Evolutionary conservation across 2,888 invertebrate genomes (phyloP), one percentile per base, ranked within the genome.

Genomic region (Ophion costatus): DNA sequence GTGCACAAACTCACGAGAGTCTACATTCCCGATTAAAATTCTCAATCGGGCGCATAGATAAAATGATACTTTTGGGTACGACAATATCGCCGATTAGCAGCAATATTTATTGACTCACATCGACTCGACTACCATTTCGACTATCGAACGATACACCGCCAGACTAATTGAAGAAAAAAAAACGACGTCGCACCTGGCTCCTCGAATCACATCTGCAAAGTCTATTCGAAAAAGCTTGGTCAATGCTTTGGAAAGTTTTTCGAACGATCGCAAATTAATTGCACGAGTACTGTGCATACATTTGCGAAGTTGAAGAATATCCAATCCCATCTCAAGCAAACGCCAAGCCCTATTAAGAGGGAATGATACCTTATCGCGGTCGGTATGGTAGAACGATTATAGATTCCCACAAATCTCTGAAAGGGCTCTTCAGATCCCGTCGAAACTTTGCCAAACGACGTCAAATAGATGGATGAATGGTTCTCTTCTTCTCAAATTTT

Each of bases 211-310:
- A 42, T 64, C 74, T 74, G 10, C 17, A 10, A 20, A 11, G n/a
- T 70, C 4, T 42, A n/a, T 42, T 14, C 14, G 14, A 29, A 70
- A 75, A 76, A 81, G 63, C 70, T 74, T 22, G 14, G 42, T 9
- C 71, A 59, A 66, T 51, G 17, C 67, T 14, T 42, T 69, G 33
- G 63, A 84, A 84, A 84, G 56, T 77, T 80, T 84, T 75, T 20
- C 63, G 66, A 51, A 78, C 51, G 42, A 70, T 80, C 64, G 75
- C 22, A 66, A 76, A 80, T 76, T 76, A n/a, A 70, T 70, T 61
- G 22, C 10, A 69, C 57, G 57, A 17, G 38, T 38, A 56, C 38
- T 38, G 6, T 38, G 6, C 1, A 56, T 61, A 59, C 63, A 63
- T 59, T 42, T 17, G 42, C 17, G 22, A 7, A 56, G 11, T 3